A percentile compares a stretch with the other conserved stretches of the same genome.
Evolutionary conservation across 2,888 invertebrate species (phyloP).

Genomic region (Tachystola acroxantha): DNA sequence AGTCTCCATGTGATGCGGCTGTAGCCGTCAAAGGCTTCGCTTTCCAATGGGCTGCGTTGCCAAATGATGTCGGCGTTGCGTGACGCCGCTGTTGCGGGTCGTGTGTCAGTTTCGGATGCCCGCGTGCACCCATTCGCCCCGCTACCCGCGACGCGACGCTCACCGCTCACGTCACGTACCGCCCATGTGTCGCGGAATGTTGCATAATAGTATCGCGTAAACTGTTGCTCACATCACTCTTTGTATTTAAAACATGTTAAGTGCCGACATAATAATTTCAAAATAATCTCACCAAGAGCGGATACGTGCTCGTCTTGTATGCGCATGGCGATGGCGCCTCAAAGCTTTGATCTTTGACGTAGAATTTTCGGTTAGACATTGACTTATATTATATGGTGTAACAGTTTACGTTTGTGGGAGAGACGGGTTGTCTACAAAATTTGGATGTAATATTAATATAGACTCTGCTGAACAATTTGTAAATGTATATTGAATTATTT

Average conservation of each 20-base stretch:
- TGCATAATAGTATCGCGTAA: slow-evolving; percentile 48
- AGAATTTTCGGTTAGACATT: slow-evolving; percentile 6
- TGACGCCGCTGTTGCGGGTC: slow-evolving; percentile 10
- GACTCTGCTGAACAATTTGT: too few species aligned
- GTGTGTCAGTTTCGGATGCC: slow-evolving; percentile 23
- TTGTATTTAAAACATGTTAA: slow-evolving; percentile 59
- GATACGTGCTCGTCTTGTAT: slow-evolving; percentile 20
- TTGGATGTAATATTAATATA: too few species aligned
- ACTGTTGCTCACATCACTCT: slow-evolving; percentile 45
- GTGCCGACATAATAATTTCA: slow-evolving; percentile 45
- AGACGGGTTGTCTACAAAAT: too few species aligned
- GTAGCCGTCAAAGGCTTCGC: slow-evolving; percentile 52
- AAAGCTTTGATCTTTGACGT: slow-evolving; percentile 19
- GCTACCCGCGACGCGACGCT: slow-evolving; percentile 16
- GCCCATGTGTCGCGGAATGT: slow-evolving; percentile 26
- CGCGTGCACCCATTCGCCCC: slow-evolving; percentile 31
- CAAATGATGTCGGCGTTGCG: slow-evolving; percentile 44
- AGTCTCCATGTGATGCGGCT: slow-evolving; percentile 48
- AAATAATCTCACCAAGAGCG: slow-evolving; percentile 32
- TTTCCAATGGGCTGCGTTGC: slow-evolving; percentile 58
- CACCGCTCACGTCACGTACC: slow-evolving; percentile 29
- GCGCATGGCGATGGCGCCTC: slow-evolving; percentile 16
- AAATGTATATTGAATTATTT: too few species aligned
- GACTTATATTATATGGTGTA: slow-evolving; percentile 13
- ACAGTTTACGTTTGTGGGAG: slow-evolving; percentile 12